Evolutionary conservation across 1,140 invertebrate species (phyloP).

Genomic region (Drosophila subobscura): DNA sequence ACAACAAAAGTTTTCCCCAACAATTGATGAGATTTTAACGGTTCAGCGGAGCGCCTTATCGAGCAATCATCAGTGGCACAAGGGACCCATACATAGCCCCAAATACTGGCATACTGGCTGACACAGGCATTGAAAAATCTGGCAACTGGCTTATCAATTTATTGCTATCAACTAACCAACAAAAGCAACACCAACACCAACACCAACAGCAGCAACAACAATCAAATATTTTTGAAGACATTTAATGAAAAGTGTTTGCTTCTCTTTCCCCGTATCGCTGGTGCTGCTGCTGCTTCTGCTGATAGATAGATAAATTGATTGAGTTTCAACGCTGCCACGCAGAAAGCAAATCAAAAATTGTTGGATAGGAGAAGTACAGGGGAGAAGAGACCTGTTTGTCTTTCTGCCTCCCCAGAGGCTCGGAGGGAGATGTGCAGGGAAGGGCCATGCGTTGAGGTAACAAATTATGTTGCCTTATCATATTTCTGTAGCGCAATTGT

Average conservation of each 20-base stretch:
- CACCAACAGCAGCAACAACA: conserved; percentile 1
- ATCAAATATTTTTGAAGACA: conserved; percentile 29
- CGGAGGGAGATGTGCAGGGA: no score
- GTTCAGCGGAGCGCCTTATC: conserved; percentile 19
- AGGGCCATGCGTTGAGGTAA: conserved; percentile 21
- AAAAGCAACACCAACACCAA: conserved; percentile 23
- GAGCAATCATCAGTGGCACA: conserved; percentile 28
- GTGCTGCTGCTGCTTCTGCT: conserved; percentile 46
- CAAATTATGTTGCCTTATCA: conserved; percentile 73
- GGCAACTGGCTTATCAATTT: conserved; percentile 76
- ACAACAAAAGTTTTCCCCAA: conserved; percentile 5
- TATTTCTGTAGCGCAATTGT: conserved; percentile 74
- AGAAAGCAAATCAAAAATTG: conserved; percentile 6
- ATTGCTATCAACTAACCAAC: conserved; percentile 71
- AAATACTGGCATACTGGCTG: conserved; percentile 27
- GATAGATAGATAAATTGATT: conserved; percentile 75
- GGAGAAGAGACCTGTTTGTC: conserved; percentile 45
- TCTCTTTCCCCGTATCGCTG: conserved; percentile 33
- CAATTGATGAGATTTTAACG: conserved; percentile 53
- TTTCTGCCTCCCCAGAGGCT: conserved; percentile 20
- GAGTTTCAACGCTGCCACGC: conserved; percentile 47
- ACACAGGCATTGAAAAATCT: conserved; percentile 58
- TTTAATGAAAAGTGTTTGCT: conserved; percentile 78
- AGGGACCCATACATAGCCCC: conserved; percentile 13
- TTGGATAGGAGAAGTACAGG: not conserved